Evolutionary conservation across 1,140 invertebrate genomes (phyloP).

Genomic region (Tenebrio molitor): DNA sequence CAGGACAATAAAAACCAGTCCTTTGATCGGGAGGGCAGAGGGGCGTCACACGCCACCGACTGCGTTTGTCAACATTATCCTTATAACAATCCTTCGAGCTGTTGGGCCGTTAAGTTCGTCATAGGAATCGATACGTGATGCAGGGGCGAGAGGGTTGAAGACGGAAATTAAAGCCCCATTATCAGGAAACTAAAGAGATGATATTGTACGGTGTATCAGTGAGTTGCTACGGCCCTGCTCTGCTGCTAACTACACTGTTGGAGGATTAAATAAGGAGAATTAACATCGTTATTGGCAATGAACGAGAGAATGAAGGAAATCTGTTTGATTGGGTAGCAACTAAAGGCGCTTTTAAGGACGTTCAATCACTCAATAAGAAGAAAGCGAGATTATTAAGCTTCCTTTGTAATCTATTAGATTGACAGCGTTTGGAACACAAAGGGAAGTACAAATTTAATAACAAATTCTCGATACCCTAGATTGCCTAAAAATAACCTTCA

Average conservation of each 20-base stretch:
- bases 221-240: neutral
- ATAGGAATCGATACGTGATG: neutral
- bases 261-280: slow-evolving; percentile 24
- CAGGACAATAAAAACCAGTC: neutral
- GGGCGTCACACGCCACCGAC: neutral
- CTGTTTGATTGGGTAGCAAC: slow-evolving; percentile 9
- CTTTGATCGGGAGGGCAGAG: slow-evolving; percentile 2
- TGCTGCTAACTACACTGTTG: neutral
- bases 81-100: neutral
- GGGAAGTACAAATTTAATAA: neutral
- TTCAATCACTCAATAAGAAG: slow-evolving; percentile 1
- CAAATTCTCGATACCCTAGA: neutral
- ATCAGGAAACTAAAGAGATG: slow-evolving; percentile 54
- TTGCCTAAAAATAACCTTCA: too few relatives aligned
- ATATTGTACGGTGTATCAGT: slow-evolving; percentile 4
- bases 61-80: slow-evolving; percentile 1
- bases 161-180: slow-evolving; percentile 58
- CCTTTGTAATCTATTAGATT: neutral
- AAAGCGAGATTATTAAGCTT: neutral
- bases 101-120: neutral
- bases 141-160: slow-evolving; percentile 1
- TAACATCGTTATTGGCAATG: slow-evolving; percentile 25
- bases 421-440: neutral
- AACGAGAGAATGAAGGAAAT: slow-evolving; percentile 18
- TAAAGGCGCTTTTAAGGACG: neutral